Percentiles rank a stretch among this genome's conserved stretches.
These are phyloP conservation scores for Parazoanthus swiftii DNA, from an alignment of 92 coral and sea anemone genomes.

Conservation along the genomic window DNA sequence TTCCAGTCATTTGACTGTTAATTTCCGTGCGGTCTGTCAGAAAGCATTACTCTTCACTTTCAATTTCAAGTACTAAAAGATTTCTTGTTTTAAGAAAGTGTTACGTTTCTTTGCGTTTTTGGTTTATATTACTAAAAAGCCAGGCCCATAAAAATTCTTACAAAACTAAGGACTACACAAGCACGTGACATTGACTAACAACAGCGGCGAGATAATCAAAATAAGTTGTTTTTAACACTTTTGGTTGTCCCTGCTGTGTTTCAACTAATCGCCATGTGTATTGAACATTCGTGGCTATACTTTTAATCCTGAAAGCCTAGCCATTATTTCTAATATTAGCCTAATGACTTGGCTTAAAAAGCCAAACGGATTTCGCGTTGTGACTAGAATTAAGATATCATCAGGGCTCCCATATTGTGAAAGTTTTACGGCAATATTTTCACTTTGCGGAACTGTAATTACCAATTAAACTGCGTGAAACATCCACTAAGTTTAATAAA, in stretches of 20 bases:
- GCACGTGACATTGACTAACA: constrained; percentile 7
- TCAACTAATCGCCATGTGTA: background rate
- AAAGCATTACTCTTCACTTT: constrained; percentile 24
- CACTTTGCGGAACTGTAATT: constrained; percentile 36
- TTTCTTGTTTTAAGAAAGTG: background rate
- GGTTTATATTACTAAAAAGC: background rate
- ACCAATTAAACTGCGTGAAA: constrained; percentile 44
- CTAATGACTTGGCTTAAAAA: constrained; percentile 37
- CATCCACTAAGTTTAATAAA: constrained; percentile 32
- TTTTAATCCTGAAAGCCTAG: constrained; percentile 19
- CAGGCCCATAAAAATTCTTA: background rate
- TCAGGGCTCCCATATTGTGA: background rate
- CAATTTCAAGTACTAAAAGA: background rate
- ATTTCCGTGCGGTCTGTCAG: constrained; percentile 36
- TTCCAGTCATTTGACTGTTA: constrained; percentile 43
- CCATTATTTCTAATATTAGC: constrained; percentile 41
- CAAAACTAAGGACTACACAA: background rate
- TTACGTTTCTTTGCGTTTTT: background rate
- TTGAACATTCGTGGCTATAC: constrained; percentile 34
- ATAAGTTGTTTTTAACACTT: constrained; percentile 16
- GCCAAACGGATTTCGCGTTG: constrained; percentile 35
- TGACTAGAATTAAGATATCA: constrained; percentile 14
- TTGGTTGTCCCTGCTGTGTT: background rate
- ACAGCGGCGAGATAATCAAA: background rate
- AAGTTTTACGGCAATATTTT: constrained; percentile 26